These are phyloP conservation scores for Standfussiana lucernea DNA, from an alignment of 2,888 invertebrate species.

Conservation along the genomic window DNA sequence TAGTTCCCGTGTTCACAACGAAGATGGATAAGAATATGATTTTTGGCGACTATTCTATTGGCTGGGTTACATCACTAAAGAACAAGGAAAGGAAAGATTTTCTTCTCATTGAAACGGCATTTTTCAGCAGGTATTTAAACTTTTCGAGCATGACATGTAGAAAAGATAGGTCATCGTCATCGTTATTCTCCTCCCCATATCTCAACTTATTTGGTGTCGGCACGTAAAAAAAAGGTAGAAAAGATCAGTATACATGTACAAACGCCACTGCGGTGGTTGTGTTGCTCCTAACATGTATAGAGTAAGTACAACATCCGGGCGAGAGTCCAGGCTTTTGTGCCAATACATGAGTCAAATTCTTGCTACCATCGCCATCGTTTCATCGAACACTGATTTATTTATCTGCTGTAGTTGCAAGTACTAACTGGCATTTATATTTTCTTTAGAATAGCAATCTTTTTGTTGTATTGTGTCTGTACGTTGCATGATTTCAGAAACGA, in stretches of 20 bases:
- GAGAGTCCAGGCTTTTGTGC: slow-evolving; percentile 77
- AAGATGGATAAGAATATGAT: slow-evolving; percentile 40
- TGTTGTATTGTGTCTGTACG: neutral
- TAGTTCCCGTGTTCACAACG: slow-evolving; percentile 36
- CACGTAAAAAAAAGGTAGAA: too few relatives aligned
- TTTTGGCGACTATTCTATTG: slow-evolving; percentile 28
- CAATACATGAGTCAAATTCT: slow-evolving; percentile 76
- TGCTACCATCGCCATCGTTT: slow-evolving; percentile 55
- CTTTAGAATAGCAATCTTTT: neutral
- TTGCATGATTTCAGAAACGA: slow-evolving; percentile 9
- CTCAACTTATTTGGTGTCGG: too few relatives aligned
- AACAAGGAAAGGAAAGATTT: slow-evolving; percentile 4
- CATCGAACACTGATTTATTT: slow-evolving; percentile 54
- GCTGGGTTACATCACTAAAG: neutral
- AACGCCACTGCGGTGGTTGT: slow-evolving; percentile 6
- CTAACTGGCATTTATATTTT: slow-evolving; percentile 8
- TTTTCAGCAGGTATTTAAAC: neutral
- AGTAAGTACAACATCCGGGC: slow-evolving; percentile 81
- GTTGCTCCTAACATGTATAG: slow-evolving; percentile 35
- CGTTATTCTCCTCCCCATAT: too few relatives aligned
- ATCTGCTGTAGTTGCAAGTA: slow-evolving; percentile 11
- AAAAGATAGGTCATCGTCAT: slow-evolving; percentile 14
- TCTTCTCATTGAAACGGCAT: neutral
- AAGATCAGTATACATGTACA: neutral
- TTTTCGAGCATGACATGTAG: neutral